A percentile compares a stretch with the other conserved stretches of the same genome.
phyloP scores from a whole-genome alignment of 2,797 vertebrate species.

The Meda fulgida region DNA sequence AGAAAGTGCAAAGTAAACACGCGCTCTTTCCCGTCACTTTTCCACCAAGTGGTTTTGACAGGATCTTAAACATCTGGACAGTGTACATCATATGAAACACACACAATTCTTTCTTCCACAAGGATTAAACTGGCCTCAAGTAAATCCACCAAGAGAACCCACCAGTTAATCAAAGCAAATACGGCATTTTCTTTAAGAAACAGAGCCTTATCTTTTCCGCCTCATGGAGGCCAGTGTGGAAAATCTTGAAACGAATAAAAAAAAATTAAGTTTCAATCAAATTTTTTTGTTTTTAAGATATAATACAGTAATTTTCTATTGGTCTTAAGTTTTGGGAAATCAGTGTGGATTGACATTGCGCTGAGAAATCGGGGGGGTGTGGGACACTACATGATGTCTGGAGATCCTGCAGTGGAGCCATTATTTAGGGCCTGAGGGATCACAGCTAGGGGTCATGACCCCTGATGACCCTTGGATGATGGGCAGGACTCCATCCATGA shows the following conservation, averaged over 20 bases:
- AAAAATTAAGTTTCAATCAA: background rate
- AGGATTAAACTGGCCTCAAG: slow-evolving; percentile 21
- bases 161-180: slow-evolving; percentile 38
- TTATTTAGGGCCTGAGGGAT: slow-evolving; percentile 50
- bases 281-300: background rate
- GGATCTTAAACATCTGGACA: slow-evolving; percentile 54
- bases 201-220: slow-evolving; percentile 12
- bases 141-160: background rate
- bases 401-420: slow-evolving; percentile 47
- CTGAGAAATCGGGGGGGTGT: background rate
- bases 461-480: slow-evolving; percentile 36
- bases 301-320: background rate
- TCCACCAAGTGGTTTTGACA: slow-evolving; percentile 53
- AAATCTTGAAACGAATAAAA: background rate
- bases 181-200: slow-evolving; percentile 3
- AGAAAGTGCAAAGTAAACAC: slow-evolving; percentile 46
- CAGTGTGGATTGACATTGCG: background rate
- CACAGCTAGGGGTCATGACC: slow-evolving; percentile 45
- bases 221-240: background rate
- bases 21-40: slow-evolving; percentile 28
- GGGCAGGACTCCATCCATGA: slow-evolving; percentile 10
- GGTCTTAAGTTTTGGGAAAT: background rate
- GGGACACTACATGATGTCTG: slow-evolving; percentile 23
- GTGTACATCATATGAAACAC: slow-evolving; percentile 28
- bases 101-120: slow-evolving; percentile 14